Evolutionary conservation across 2,888 invertebrate species (phyloP), one percentile per base, ranked within the genome.

Genomic region (Atethmia centrago): DNA sequence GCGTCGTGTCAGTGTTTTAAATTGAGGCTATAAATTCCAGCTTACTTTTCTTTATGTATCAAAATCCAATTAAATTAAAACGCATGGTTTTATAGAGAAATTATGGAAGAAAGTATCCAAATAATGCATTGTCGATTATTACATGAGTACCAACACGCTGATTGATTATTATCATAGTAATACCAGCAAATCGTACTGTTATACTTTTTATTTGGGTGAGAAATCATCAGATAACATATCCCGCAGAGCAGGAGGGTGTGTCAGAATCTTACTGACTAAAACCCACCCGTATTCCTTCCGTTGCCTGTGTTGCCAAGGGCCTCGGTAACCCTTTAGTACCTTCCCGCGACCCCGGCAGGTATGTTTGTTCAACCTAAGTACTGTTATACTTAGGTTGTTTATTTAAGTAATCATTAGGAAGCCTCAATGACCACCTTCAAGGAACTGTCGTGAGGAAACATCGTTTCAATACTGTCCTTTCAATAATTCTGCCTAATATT

Each of bases 1-100:
- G 63, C 40, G 45, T 47, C 16, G 31, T 64, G 74, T 69, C 74
- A 67, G 59, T 80, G 69, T 80, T 74, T 84, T 67, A 74, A 80
- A 83, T 80, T 45, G 74, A 59, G 10, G 51, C 67, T 70, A 80
- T 80, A 69, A 66, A 58, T 80, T 80, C 8, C 12, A 61, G 51
- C 49, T 55, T 36, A 25, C n/a, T 56, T 64, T 31, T 42, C 47
- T 42, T 53, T 59, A 45, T 1, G 25, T 58, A 36, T 45, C 21
- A 64, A 68, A 67, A 31, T 31, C 12, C 0, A 25, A 47, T 56
- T 45, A 14, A 47, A 71, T 36, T n/a, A 25, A 45, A 31, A 63
- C 2, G 10, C 2, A 25, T 25, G 14, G 16, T 28, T n/a, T 53
- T 55, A 1, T 12, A 40, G 19, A 73, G 25, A 31, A 19, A 28